Percentiles rank a stretch among this genome's conserved stretches.
phyloP scores from a whole-genome alignment of 2,797 vertebrate genomes.

The Platyrinchus mystaceus region DNA sequence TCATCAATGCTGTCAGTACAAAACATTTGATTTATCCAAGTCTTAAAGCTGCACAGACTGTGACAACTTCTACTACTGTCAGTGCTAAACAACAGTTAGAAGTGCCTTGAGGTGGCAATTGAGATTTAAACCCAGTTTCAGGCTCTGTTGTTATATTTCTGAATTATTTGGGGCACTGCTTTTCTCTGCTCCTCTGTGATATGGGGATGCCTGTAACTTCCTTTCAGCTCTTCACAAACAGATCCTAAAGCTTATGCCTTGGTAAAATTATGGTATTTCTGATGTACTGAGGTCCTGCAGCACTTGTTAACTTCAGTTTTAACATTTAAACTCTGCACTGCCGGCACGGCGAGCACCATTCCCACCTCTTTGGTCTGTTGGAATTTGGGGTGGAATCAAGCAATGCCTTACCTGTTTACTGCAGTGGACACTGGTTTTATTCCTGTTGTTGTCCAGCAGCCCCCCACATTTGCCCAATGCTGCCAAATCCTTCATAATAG shows the following conservation, averaged over 20 bases:
- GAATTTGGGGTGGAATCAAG: not conserved
- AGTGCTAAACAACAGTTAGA: not conserved
- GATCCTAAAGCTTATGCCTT: rapidly evolving
- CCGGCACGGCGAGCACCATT: not conserved
- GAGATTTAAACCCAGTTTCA: not conserved
- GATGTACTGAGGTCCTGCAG: not conserved
- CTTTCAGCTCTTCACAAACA: not conserved
- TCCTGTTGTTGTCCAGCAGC: conserved; percentile 81
- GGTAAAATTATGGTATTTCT: not conserved
- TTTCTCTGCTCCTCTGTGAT: not conserved
- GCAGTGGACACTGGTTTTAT: conserved; percentile 81
- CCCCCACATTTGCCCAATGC: conserved; percentile 85
- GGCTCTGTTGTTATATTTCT: not conserved
- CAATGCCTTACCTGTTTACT: conserved; percentile 82
- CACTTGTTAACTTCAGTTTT: not conserved
- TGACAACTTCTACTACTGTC: not conserved
- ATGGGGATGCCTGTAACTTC: not conserved
- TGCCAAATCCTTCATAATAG: conserved; percentile 94
- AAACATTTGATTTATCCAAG: not conserved
- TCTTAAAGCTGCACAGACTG: not conserved
- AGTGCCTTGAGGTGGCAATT: not conserved
- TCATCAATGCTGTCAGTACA: not conserved
- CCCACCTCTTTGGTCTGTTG: not conserved
- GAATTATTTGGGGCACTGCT: not conserved
- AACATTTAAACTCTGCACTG: not conserved